These are phyloP conservation scores for Glareola pratincola DNA, from an alignment of 2,113 vertebrate genomes.

Conservation along the genomic window DNA sequence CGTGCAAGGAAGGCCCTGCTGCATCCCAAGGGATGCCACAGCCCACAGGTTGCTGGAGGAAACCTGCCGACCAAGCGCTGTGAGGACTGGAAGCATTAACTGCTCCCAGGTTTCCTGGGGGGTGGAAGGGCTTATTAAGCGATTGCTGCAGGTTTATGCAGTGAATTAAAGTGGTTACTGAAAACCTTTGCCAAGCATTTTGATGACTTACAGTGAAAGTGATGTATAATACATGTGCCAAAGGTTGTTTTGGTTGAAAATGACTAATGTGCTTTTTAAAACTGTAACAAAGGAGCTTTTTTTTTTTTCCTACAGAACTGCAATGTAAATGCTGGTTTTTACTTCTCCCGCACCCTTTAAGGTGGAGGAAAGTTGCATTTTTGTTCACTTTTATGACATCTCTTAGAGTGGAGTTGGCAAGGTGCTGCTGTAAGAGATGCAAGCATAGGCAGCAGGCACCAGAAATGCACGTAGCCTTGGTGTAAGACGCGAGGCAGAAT, in stretches of 20 bases:
- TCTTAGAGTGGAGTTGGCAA: not conserved
- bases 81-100: not conserved
- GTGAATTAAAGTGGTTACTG: not conserved
- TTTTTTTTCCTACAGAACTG: not conserved
- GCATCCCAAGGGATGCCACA: not conserved
- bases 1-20: accelerated
- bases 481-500: not conserved
- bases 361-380: not conserved
- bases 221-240: not conserved
- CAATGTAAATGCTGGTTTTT: not conserved
- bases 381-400: not conserved
- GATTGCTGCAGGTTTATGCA: not conserved
- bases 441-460: not conserved
- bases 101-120: not conserved
- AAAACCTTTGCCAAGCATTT: not conserved
- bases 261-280: not conserved
- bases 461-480: not conserved
- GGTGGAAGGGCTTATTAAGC: not conserved
- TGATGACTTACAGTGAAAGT: not conserved
- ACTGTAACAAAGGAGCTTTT: not conserved
- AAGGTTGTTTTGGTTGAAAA: not conserved
- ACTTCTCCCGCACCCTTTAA: not conserved
- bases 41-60: not conserved
- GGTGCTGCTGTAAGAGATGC: not conserved
- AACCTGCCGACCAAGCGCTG: accelerated